Conservation (phyloP, 2,797 vertebrate genomes). For the Myotis myotis region DNA sequence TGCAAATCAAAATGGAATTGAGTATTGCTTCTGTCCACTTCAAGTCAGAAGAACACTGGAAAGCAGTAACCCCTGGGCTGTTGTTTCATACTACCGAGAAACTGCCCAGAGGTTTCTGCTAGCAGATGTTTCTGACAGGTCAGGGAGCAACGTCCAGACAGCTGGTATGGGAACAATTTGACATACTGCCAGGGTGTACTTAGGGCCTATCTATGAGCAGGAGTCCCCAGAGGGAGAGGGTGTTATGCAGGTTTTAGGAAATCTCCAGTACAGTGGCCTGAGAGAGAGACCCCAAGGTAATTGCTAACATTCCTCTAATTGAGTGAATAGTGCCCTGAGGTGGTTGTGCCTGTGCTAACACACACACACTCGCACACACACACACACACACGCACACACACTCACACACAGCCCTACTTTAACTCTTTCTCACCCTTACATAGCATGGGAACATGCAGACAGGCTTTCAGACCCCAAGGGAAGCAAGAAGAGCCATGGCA, state of each 20-base stretch:
- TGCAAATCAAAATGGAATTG: neutral
- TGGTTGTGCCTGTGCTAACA: neutral
- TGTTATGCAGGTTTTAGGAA: slow-evolving; percentile 74
- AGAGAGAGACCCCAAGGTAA: slow-evolving; percentile 69
- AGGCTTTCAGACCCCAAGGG: neutral
- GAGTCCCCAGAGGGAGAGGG: slow-evolving; percentile 9
- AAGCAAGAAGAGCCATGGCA: neutral
- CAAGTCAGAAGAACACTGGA: neutral
- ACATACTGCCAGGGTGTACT: neutral
- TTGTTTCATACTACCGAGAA: neutral
- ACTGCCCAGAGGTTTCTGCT: slow-evolving; percentile 31
- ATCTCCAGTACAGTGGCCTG: slow-evolving; percentile 69
- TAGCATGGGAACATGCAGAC: neutral
- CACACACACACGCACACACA: neutral
- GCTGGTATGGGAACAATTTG: neutral
- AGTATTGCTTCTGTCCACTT: neutral
- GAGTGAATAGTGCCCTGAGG: slow-evolving; percentile 42
- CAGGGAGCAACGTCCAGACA: neutral
- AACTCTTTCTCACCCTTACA: neutral
- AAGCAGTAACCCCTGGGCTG: neutral
- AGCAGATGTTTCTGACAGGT: slow-evolving; percentile 60
- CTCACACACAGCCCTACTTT: neutral
- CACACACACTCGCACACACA: neutral
- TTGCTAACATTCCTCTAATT: slow-evolving; percentile 68
- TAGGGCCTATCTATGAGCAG: neutral